Base-by-base conservation (phyloP, 2,113 vertebrate genomes). In the Scomber colias region DNA sequence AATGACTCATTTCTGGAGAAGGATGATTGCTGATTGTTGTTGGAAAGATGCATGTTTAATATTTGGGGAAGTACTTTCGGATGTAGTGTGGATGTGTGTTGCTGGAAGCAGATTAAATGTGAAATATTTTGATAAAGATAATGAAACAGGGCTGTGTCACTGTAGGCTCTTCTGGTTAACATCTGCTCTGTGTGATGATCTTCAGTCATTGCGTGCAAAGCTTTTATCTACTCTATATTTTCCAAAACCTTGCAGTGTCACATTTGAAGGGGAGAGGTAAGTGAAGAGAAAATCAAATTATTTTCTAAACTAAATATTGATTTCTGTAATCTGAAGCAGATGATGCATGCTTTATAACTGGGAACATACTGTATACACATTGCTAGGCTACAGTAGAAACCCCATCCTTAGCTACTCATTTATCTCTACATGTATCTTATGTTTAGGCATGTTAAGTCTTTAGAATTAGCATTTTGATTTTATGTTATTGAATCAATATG, bases 331-430 rank as follows among this genome's bases (percentile, higher is more conserved):
- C 14, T 49, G 54, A 75, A 77, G 60, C 30, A 88, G 67, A 72
- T 48, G 75, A 88, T 88, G 85, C 80, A 90, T 90, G 82, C 75
- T 79, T 84, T 86, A 71, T 66, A 91, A 76, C 49, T 83, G 67
- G 69, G 62, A 83, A 78, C 67, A 79, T 59, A 76, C 17, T 76
- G 40, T 70, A 45, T 35, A 66, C 56, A 82, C n/a, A 77, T 59
- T 79, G 31, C 35, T 78, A 67, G 68, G 3, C 59, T 75, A 60
- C 60, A 79, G 55, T 69, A 84, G 67, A 83, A 79, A 56, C 64
- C 78, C 71, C 59, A 54, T 61, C 73, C 55, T 75, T 82, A 74
- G 60, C 27, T 51, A 65, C 57, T 51, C 24, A 78, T n/a, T 76
- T 71, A 77, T 67, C 55, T 74, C 24, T 15, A 61, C 19, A 71